Evolutionary conservation across 2,113 vertebrate genomes (phyloP), one percentile per base, ranked within the genome.

Genomic region (Notiomystis cincta): DNA sequence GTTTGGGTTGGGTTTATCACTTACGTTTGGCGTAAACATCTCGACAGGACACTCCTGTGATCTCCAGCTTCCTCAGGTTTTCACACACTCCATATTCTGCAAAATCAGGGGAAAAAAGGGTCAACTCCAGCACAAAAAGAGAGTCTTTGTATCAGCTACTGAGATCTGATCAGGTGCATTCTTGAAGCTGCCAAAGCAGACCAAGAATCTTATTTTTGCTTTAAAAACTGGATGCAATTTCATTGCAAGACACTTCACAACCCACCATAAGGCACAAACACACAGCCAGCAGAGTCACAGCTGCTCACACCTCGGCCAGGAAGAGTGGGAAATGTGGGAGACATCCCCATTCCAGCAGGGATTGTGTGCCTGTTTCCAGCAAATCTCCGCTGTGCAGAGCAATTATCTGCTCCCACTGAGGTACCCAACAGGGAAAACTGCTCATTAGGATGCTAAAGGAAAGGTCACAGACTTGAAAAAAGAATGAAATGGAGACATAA

Each of bases 1-100:
- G 15, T 38, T 31, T 38, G 4, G 5, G 33, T 5, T 51, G 64
- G 79, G 15, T 86, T 27, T 5, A 3, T 6, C 61, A 98, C 99
- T 99, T 95, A 99, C 99, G 98, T 98, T 99, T 99, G n/a, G 99
- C 99, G 50, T 99, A 99, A 60, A 99, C 98, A 6, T 99, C 99
- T 87, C 98, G 97, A 89, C 99, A 99, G 51, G 99, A 99, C 72
- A 99, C 98, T 7, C 99, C 99, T 0, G 98, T 98, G 88, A 98
- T 98, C 97, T 99, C 99, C 98, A 99, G 42, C 92, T 99, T 99
- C 96, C 99, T 93, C 84, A 99, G 78, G 95, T 99, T 99, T 56
- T 99, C 99, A 51, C 98, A 99, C 86, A 99, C 98, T 0, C 99
- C 99, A 8, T 99, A 99, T 80, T 99, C 99, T 99, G 98, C 69